Percentiles rank a stretch among this genome's conserved stretches.
phyloP scores from a whole-genome alignment of 2,888 invertebrate species.

The Cyclophora punctaria region DNA sequence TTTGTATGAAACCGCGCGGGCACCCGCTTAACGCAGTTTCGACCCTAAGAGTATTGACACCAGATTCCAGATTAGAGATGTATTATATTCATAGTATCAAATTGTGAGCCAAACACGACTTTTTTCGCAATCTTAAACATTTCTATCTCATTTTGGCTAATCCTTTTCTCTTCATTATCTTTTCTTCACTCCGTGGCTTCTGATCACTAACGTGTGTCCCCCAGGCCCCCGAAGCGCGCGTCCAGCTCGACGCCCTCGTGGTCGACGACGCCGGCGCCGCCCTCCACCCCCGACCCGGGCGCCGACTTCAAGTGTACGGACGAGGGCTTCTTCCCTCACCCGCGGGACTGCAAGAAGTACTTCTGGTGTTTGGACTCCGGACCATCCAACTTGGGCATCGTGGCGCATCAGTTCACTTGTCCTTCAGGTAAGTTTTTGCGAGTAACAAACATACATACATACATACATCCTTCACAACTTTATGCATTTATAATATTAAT shows the following conservation, averaged over 20 bases:
- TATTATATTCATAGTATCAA: too few relatives aligned
- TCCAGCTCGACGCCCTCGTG: slow-evolving; percentile 72
- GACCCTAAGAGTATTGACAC: too few relatives aligned
- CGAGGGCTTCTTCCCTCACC: slow-evolving; percentile 94
- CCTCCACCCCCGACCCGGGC: slow-evolving; percentile 92
- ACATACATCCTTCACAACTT: too few relatives aligned
- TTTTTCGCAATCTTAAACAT: neutral
- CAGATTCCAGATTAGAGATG: too few relatives aligned
- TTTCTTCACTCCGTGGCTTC: too few relatives aligned
- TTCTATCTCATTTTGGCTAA: neutral
- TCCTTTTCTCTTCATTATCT: neutral
- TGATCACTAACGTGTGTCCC: too few relatives aligned
- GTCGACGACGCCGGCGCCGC: slow-evolving; percentile 83
- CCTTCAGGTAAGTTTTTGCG: slow-evolving; percentile 80
- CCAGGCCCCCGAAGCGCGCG: too few relatives aligned
- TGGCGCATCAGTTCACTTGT: slow-evolving; percentile 94
- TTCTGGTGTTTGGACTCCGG: slow-evolving; percentile 95
- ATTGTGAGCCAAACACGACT: neutral
- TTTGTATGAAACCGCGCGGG: too few relatives aligned
- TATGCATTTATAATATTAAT: too few relatives aligned
- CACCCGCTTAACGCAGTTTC: too few relatives aligned
- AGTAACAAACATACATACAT: too few relatives aligned
- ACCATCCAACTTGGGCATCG: slow-evolving; percentile 90
- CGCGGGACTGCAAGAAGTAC: slow-evolving; percentile 94
- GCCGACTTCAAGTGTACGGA: slow-evolving; percentile 94